Evolutionary conservation across 2,888 invertebrate species (phyloP).

Genomic region (Ligdia adustata): DNA sequence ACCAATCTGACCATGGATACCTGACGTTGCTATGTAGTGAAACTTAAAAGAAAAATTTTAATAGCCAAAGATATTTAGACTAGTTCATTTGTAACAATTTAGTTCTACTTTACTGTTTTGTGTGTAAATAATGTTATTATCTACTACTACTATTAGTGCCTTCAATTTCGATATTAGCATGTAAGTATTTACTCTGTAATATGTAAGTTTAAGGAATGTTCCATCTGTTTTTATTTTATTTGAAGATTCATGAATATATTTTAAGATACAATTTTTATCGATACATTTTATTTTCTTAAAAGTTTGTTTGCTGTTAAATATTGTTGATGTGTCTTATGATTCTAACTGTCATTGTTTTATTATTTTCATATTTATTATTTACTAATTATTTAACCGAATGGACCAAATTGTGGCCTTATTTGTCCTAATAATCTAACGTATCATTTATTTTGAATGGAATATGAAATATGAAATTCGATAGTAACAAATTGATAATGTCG

Average conservation of each 20-base stretch:
- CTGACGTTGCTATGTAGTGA: too few species aligned
- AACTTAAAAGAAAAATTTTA: too few species aligned
- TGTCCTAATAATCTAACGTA: constrained; percentile 37
- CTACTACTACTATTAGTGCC: constrained; percentile 46
- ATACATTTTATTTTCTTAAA: constrained; percentile 35
- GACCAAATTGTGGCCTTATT: constrained; percentile 39
- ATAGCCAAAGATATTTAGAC: constrained; percentile 42
- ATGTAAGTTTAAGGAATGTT: constrained; percentile 53
- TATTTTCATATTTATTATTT: constrained; percentile 36
- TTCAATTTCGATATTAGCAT: constrained; percentile 38
- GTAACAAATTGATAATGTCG: constrained; percentile 46
- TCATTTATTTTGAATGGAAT: constrained; percentile 42
- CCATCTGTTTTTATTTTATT: constrained; percentile 37
- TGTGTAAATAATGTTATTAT: constrained; percentile 44
- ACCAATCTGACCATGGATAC: too few species aligned
- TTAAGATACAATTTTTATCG: constrained; percentile 12
- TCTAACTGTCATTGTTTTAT: constrained; percentile 35
- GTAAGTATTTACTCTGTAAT: constrained; percentile 45
- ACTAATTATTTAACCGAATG: constrained; percentile 35
- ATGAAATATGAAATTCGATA: constrained; percentile 44
- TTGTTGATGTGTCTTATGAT: constrained; percentile 8
- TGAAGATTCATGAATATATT: constrained; percentile 26
- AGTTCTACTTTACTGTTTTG: too few species aligned
- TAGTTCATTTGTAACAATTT: constrained; percentile 42
- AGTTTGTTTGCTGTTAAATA: constrained; percentile 26